phyloP scores from a whole-genome alignment of 1,140 invertebrate genomes.

The Pectinophora gossypiella region DNA sequence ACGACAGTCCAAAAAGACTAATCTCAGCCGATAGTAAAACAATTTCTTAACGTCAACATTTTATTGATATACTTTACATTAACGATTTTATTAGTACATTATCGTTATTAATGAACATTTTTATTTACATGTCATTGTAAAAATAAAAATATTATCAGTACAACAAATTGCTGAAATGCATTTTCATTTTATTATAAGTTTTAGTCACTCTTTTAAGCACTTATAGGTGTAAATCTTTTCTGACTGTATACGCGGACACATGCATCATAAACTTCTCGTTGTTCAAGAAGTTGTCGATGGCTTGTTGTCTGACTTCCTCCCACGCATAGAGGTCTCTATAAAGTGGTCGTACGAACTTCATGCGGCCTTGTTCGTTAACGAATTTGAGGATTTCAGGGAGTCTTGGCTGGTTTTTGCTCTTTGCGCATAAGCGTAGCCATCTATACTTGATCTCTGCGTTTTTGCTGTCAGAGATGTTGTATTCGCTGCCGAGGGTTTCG shows the following conservation, averaged over 20 bases:
- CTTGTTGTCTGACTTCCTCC: constrained; percentile 80
- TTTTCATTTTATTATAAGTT: too few relatives aligned
- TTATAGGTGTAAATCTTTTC: constrained; percentile 88
- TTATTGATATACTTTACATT: too few relatives aligned
- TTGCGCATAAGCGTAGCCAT: constrained; percentile 84
- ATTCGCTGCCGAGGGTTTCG: constrained; percentile 79
- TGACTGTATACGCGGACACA: constrained; percentile 82
- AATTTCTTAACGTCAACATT: too few relatives aligned
- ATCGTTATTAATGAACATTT: too few relatives aligned
- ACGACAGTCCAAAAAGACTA: too few relatives aligned
- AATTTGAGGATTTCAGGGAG: background rate
- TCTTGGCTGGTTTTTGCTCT: background rate
- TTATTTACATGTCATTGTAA: too few relatives aligned
- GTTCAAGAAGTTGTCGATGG: constrained; percentile 84
- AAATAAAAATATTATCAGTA: too few relatives aligned
- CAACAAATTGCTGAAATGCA: too few relatives aligned
- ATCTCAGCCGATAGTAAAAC: too few relatives aligned
- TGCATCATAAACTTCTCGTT: constrained; percentile 89
- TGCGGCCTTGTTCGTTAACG: constrained; percentile 78
- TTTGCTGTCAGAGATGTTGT: constrained; percentile 79
- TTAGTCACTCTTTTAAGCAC: too few relatives aligned
- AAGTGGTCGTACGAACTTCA: constrained; percentile 93
- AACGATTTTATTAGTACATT: too few relatives aligned
- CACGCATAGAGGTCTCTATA: constrained; percentile 91
- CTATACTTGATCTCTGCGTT: constrained; percentile 91